Evolutionary conservation across 2,113 vertebrate genomes (phyloP).

Genomic region (Gnathonemus echidnorhynchus): DNA sequence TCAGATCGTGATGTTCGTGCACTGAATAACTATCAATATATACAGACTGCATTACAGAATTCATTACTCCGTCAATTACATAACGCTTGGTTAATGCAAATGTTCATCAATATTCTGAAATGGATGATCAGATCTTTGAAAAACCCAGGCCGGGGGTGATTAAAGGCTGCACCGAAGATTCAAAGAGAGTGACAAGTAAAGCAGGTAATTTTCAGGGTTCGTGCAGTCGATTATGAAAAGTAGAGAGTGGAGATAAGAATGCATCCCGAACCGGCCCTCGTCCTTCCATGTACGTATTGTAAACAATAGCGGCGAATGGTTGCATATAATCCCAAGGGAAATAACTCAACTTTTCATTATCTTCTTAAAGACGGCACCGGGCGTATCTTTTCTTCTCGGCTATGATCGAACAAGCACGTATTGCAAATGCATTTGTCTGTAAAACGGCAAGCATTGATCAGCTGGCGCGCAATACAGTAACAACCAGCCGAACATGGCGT

Average conservation of each 20-base stretch:
- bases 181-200: neutral
- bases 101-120: neutral
- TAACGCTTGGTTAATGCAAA: neutral
- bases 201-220: neutral
- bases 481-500: conserved; percentile 39
- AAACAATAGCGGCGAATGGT: neutral
- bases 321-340: neutral
- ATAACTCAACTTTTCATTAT: neutral
- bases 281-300: neutral
- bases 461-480: conserved; percentile 4
- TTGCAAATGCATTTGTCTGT: neutral
- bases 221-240: neutral
- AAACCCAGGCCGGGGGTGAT: neutral
- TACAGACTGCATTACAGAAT: neutral
- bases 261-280: neutral
- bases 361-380: neutral
- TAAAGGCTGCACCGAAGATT: neutral
- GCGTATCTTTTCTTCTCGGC: neutral
- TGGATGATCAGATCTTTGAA: neutral
- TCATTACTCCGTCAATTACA: neutral
- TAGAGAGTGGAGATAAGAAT: neutral
- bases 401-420: neutral
- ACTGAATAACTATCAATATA: neutral
- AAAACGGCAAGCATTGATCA: neutral
- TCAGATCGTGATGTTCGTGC: neutral